These are phyloP conservation scores for Tenualosa thibaudeaui DNA, from an alignment of 2,797 vertebrate species.

Conservation along the genomic window DNA sequence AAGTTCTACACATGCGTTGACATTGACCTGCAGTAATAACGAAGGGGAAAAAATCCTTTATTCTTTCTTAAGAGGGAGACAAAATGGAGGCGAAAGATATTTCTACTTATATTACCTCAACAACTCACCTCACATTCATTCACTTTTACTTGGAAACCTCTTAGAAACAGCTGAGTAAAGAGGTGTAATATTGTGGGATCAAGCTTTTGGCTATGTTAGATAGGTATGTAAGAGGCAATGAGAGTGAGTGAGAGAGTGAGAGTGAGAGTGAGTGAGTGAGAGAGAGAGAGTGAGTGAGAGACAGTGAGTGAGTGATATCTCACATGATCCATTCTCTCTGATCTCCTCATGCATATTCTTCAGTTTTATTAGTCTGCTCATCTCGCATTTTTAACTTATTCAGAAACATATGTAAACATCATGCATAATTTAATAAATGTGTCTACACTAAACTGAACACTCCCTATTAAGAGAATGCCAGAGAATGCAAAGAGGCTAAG, in stretches of 20 bases:
- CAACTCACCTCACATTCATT: no score
- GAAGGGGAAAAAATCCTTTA: not conserved
- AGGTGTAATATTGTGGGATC: not conserved
- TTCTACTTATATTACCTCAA: no score
- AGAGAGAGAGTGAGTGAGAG: not conserved
- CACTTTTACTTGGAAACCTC: not conserved
- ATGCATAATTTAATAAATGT: slow-evolving; percentile 34
- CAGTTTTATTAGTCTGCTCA: slow-evolving; percentile 27
- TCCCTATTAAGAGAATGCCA: not conserved
- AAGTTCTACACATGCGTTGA: not conserved
- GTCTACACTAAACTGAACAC: not conserved
- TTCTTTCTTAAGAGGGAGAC: not conserved
- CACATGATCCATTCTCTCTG: slow-evolving; percentile 20
- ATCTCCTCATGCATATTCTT: slow-evolving; percentile 23
- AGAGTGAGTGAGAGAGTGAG: not conserved
- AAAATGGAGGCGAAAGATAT: not conserved
- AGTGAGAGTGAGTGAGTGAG: not conserved
- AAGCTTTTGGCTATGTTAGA: not conserved
- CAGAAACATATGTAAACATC: slow-evolving; percentile 21
- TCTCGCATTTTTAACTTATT: slow-evolving; percentile 32
- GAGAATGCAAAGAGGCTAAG: not conserved
- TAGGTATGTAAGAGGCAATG: not conserved
- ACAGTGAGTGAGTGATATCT: not conserved
- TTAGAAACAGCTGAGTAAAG: not conserved
- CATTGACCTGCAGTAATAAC: not conserved